phyloP scores from a whole-genome alignment of 2,888 invertebrate genomes.

The Acrobasis suavella region DNA sequence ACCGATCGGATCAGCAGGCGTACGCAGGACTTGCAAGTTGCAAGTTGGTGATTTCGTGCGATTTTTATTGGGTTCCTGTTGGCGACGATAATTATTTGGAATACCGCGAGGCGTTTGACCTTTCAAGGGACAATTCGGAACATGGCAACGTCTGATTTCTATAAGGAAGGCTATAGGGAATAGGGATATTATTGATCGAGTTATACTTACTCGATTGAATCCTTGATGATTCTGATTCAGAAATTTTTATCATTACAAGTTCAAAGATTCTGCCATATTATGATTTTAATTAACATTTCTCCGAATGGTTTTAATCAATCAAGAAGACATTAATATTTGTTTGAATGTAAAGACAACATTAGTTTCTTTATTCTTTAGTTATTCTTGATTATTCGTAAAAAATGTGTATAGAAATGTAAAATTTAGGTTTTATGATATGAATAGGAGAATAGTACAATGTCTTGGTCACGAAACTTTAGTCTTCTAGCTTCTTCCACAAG shows the following conservation, averaged over 20 bases:
- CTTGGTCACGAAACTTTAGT: too few relatives aligned
- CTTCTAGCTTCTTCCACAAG: too few relatives aligned
- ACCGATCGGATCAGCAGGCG: neutral
- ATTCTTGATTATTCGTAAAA: too few relatives aligned
- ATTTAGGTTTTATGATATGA: too few relatives aligned
- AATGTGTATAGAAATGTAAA: too few relatives aligned
- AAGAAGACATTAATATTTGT: too few relatives aligned
- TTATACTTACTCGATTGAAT: neutral
- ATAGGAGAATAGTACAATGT: too few relatives aligned
- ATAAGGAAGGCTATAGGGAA: neutral
- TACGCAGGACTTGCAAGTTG: slow-evolving; percentile 10
- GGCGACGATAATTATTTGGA: slow-evolving; percentile 58
- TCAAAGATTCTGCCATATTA: neutral
- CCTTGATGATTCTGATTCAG: neutral
- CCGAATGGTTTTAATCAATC: too few relatives aligned
- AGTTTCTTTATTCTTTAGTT: too few relatives aligned
- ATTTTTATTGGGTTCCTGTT: slow-evolving; percentile 62
- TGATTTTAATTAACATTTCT: too few relatives aligned
- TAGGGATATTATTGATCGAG: neutral
- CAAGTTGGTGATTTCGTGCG: slow-evolving; percentile 42
- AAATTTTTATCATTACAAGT: neutral
- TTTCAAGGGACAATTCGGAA: slow-evolving; percentile 41
- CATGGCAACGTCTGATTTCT: neutral
- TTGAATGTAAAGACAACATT: too few relatives aligned
- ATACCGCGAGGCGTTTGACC: slow-evolving; percentile 61